A percentile compares a stretch with the other conserved stretches of the same genome.
These are phyloP conservation scores for Psittacula cyanocephala DNA, from an alignment of 2,113 vertebrate species.

Conservation along the genomic window DNA sequence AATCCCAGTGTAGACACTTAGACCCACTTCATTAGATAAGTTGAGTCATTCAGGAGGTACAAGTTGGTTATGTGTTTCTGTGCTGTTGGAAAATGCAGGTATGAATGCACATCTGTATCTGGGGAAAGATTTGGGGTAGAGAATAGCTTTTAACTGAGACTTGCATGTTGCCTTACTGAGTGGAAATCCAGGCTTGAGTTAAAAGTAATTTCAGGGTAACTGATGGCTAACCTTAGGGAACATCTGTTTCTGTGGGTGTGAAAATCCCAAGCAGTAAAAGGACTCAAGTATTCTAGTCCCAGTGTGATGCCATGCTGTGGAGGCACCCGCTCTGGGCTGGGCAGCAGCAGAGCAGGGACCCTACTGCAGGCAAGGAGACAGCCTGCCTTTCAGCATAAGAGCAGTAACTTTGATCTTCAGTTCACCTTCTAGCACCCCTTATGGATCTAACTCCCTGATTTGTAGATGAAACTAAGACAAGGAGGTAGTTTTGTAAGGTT, in stretches of 20 bases:
- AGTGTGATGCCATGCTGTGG: rapidly evolving
- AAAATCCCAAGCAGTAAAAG: neutral
- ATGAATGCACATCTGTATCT: neutral
- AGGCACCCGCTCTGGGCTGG: rapidly evolving
- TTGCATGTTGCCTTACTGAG: neutral
- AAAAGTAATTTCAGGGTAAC: neutral
- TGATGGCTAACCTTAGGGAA: neutral
- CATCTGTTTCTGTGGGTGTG: neutral
- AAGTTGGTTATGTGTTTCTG: neutral
- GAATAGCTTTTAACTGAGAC: neutral
- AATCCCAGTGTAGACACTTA: neutral
- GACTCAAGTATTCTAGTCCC: neutral
- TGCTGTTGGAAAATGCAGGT: neutral
- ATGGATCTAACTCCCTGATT: neutral
- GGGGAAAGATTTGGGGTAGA: neutral
- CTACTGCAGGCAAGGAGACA: neutral
- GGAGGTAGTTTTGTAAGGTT: neutral
- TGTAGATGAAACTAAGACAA: neutral
- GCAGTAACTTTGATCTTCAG: neutral
- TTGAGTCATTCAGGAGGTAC: neutral
- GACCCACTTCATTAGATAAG: neutral
- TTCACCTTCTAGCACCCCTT: neutral
- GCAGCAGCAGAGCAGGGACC: neutral
- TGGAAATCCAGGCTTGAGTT: neutral
- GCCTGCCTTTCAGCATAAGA: neutral